These are phyloP conservation scores for Paedocypris sp. DNA, from an alignment of 2,113 vertebrate genomes.

Conservation along the genomic window DNA sequence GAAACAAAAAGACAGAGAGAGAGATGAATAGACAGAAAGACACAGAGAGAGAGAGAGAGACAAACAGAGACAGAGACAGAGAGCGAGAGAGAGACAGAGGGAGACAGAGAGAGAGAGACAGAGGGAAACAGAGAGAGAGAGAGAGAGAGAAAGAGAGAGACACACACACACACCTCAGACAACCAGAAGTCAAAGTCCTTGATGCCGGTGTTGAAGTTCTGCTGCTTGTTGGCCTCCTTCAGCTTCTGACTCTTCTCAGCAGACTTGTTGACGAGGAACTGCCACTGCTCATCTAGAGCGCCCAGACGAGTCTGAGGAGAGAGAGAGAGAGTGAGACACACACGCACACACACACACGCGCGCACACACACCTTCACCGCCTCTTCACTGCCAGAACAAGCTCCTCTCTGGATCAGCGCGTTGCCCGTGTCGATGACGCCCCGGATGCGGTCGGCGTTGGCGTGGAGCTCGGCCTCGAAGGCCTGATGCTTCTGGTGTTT, in stretches of 20 bases:
- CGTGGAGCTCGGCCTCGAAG: constrained; percentile 92
- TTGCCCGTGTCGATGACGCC: constrained; percentile 94
- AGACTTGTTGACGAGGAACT: constrained; percentile 94
- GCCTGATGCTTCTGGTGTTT: constrained; percentile 99
- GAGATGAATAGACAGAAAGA: constrained; percentile 94
- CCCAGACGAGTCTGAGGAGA: constrained; percentile 73
- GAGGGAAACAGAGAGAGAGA: constrained; percentile 57
- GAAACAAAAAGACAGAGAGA: background rate
- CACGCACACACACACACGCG: no score
- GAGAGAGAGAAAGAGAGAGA: background rate
- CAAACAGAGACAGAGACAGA: constrained; percentile 64
- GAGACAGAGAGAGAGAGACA: background rate
- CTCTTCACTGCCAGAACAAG: constrained; percentile 90
- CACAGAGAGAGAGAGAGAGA: constrained; percentile 43
- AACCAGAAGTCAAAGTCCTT: constrained; percentile 99
- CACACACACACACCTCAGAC: constrained; percentile 71
- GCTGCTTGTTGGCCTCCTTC: constrained; percentile 96
- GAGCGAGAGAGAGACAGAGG: constrained; percentile 94
- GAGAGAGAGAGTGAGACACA: no score
- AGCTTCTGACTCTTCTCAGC: constrained; percentile 98
- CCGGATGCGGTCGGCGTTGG: constrained; percentile 90
- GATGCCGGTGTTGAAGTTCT: constrained; percentile 98
- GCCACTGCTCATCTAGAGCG: constrained; percentile 93
- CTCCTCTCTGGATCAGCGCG: constrained; percentile 87
- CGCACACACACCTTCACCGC: constrained; percentile 97